Conservation (phyloP, 2,113 vertebrate genomes). For the Micronycteris hirsuta region DNA sequence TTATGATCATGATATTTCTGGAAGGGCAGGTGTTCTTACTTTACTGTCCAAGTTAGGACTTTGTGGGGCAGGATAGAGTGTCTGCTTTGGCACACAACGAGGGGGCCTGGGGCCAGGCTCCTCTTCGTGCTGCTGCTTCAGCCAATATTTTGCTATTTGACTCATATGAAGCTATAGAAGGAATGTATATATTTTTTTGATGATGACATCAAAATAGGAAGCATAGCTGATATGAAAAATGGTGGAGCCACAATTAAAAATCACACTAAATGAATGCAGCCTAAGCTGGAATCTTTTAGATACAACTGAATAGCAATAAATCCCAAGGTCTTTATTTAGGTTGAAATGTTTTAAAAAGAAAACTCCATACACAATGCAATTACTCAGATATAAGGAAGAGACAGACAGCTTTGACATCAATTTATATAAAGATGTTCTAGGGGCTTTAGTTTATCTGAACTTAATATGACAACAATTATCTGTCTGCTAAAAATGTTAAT, state of each 20-base stretch:
- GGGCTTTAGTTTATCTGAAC: conserved; percentile 2
- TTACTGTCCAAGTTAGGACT: background rate
- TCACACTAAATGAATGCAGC: background rate
- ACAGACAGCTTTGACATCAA: background rate
- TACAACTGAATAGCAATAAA: background rate
- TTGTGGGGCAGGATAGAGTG: background rate
- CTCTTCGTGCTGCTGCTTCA: background rate
- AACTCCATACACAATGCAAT: background rate
- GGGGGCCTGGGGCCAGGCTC: background rate
- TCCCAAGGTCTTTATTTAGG: background rate
- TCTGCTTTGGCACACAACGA: background rate
- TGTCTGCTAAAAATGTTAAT: background rate
- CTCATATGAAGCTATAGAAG: background rate
- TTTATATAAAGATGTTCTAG: conserved; percentile 15
- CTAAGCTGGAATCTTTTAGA: background rate
- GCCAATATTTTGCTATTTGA: conserved; percentile 2
- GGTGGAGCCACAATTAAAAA: background rate
- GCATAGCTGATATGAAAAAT: background rate
- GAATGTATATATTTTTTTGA: background rate
- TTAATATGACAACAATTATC: background rate
- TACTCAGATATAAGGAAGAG: background rate
- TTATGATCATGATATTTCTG: background rate
- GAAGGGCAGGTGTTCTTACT: background rate
- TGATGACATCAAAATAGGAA: background rate
- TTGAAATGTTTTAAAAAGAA: background rate